Base-by-base conservation (phyloP, 1,140 invertebrate species). In the Laupala kohalensis region DNA sequence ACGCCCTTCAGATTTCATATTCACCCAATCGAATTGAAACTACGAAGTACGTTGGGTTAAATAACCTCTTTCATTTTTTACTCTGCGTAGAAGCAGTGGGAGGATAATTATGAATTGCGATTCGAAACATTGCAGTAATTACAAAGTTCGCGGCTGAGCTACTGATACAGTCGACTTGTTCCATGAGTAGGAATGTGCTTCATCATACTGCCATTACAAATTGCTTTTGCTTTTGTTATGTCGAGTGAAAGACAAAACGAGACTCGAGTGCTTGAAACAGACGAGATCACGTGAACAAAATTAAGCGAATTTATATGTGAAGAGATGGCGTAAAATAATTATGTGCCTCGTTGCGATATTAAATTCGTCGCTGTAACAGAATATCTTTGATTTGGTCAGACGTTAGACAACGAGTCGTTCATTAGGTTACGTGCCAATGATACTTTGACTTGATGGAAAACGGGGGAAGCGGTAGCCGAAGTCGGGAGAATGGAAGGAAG, bases 361-460 rank as follows among this genome's bases (percentile, higher is more conserved):
- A 53, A 53, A 53, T 53, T 53, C 37, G n/a, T 53, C 37, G 37
- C 9, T n/a, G 37, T 53, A 53, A 53, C 37, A 53, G 9, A 13
- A 53, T 53, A 53, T 53, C 37, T 53, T 53, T 53, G 37, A 53
- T 53, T 53, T 53, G 9, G 9, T 19, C 37, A 19, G 67, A 68
- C 26, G 23, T 68, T 29, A 23, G 67, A 29, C 29, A 68, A 23
- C 29, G 26, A 68, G 27, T 27, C 29, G 67, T 68, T 68, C 29
- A 68, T 68, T 68, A 29, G 67, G 67, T 68, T 68, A 68, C 67
- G 29, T 27, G n/a, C 26, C 28, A 68, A n/a, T 26, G 27, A 29
- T 27, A 13, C 37, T 53, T 19, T 4, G 37, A 53, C 67, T 68
- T 29, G 26, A 37, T 27, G 67, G 67, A 29, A 23, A n/a, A 29